Evolutionary conservation across 1,140 invertebrate genomes (phyloP).

Genomic region (Drosophila insularis): DNA sequence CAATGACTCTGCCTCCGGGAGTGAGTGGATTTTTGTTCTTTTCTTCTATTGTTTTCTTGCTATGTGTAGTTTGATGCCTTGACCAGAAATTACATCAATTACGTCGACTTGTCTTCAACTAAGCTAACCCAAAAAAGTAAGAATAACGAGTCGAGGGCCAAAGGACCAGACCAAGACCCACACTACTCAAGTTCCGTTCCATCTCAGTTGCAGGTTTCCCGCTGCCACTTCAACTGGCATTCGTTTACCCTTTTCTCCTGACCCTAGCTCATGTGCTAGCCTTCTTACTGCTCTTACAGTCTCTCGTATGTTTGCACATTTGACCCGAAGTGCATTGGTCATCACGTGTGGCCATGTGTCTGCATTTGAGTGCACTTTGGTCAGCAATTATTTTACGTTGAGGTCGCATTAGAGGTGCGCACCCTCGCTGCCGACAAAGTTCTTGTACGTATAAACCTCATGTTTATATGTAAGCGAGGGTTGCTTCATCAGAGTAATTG

Average conservation of each 20-base stretch:
- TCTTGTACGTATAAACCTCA: constrained; percentile 37
- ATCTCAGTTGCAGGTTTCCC: constrained; percentile 3
- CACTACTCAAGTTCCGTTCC: constrained; percentile 43
- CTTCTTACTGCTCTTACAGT: constrained; percentile 29
- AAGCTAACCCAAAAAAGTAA: constrained; percentile 71
- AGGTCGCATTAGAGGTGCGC: constrained; percentile 77
- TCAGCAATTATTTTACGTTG: constrained; percentile 81
- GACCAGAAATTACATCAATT: constrained; percentile 76
- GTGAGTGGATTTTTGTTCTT: not conserved
- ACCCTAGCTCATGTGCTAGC: not conserved
- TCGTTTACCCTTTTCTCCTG: constrained; percentile 6
- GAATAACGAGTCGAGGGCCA: constrained; percentile 61
- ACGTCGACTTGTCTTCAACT: constrained; percentile 68
- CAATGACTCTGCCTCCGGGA: too few species aligned
- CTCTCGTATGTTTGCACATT: constrained; percentile 56
- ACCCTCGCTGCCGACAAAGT: constrained; percentile 53
- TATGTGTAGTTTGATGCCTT: constrained; percentile 64
- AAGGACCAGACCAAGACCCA: constrained; percentile 53
- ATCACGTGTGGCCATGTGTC: constrained; percentile 79
- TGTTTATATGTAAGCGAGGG: constrained; percentile 35
- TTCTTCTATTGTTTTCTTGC: constrained; percentile 8
- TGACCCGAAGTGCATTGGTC: constrained; percentile 80
- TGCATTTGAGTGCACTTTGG: constrained; percentile 81
- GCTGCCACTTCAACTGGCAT: not conserved
- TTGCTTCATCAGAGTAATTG: not conserved